Percentiles rank a stretch among this genome's conserved stretches.
phyloP scores from a whole-genome alignment of 2,113 vertebrate species.

The Gavia stellata region DNA sequence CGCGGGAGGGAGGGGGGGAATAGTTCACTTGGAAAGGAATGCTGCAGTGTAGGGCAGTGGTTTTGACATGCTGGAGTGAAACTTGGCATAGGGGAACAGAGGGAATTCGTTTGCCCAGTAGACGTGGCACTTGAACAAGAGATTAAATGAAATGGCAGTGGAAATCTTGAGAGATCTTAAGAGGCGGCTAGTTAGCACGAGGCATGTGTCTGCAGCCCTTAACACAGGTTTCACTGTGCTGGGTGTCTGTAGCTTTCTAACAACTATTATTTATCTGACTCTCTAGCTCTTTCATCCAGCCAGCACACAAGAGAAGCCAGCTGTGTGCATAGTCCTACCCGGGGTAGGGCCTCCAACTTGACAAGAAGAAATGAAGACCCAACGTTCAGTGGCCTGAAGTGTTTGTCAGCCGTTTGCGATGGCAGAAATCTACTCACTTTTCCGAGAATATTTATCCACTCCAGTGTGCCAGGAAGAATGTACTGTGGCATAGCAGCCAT shows the following conservation, averaged over 20 bases:
- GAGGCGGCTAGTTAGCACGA: not conserved
- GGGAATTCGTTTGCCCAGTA: not conserved
- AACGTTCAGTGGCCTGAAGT: not conserved
- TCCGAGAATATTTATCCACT: not conserved
- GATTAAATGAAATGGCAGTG: constrained; percentile 22
- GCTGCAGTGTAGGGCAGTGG: constrained; percentile 31
- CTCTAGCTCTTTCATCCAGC: not conserved
- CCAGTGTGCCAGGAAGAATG: constrained; percentile 11
- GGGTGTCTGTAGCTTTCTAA: not conserved
- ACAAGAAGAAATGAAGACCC: not conserved
- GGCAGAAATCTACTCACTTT: constrained; percentile 25
- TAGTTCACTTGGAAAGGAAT: constrained; percentile 51
- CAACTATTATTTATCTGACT: not conserved
- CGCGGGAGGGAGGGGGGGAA: constrained; percentile 2
- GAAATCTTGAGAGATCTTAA: constrained; percentile 6
- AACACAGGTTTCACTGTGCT: not conserved
- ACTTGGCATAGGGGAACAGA: constrained; percentile 8
- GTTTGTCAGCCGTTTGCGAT: constrained; percentile 18
- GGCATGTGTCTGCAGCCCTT: not conserved
- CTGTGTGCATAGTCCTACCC: not conserved
- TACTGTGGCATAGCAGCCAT: not conserved
- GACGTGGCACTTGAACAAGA: constrained; percentile 47
- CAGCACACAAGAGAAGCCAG: not conserved
- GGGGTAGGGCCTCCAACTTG: not conserved
- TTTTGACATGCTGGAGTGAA: constrained; percentile 54